phyloP scores from a whole-genome alignment of 2,113 vertebrate species.

The Thamnaconus septentrionalis region DNA sequence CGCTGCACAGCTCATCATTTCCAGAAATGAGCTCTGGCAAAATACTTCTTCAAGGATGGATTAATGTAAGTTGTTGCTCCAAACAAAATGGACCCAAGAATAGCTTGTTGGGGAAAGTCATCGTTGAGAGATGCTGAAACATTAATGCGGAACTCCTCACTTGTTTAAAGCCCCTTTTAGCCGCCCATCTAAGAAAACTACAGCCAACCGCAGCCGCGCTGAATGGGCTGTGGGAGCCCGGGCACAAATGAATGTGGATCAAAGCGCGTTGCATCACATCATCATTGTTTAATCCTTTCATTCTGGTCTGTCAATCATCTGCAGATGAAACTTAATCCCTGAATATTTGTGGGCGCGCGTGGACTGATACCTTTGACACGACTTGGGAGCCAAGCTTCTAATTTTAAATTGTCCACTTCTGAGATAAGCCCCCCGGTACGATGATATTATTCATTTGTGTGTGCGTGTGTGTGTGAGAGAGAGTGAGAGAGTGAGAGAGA shows the following conservation, averaged over 20 bases:
- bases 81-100: neutral
- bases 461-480: slow-evolving; percentile 1
- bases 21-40: neutral
- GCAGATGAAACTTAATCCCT: slow-evolving; percentile 58
- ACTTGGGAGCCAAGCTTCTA: slow-evolving; percentile 34
- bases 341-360: slow-evolving; percentile 47
- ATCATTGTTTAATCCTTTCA: slow-evolving; percentile 63
- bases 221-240: slow-evolving; percentile 16
- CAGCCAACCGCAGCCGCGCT: slow-evolving; percentile 25
- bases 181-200: slow-evolving; percentile 40
- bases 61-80: neutral
- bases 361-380: slow-evolving; percentile 49
- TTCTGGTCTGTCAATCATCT: slow-evolving; percentile 58
- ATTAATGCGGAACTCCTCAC: slow-evolving; percentile 29
- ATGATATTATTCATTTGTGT: slow-evolving; percentile 42
- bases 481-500: neutral
- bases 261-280: slow-evolving; percentile 61
- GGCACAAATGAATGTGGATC: slow-evolving; percentile 58
- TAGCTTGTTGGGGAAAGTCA: slow-evolving; percentile 20
- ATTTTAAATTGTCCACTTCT: slow-evolving; percentile 47
- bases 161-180: slow-evolving; percentile 35
- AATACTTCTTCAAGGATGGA: neutral
- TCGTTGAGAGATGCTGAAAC: slow-evolving; percentile 27
- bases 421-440: slow-evolving; percentile 42
- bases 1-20: neutral